Evolutionary conservation across 1,140 invertebrate genomes (phyloP), one percentile per base, ranked within the genome.

Genomic region (Aphelinus atriplicis): DNA sequence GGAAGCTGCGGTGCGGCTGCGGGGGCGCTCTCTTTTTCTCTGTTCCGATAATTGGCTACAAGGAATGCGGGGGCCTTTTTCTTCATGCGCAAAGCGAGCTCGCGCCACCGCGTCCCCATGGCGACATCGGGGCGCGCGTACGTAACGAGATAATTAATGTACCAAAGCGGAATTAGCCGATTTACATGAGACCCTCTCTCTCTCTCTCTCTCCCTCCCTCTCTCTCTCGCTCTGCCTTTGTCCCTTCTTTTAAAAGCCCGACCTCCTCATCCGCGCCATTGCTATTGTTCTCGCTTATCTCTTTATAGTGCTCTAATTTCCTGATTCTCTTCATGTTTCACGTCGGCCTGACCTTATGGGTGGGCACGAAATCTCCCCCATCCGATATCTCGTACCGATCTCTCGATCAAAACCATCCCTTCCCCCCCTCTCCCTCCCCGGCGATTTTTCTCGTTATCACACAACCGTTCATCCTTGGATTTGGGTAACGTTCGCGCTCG

Each of bases 71-170:
- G 53, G 42, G 78, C 79, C 79, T 81, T 83, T 81, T 81, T 78
- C 58, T 76, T 78, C 74, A 73, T 77, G 68, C 78, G 78, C 79
- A 53, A 4, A 53, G 4, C 51, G 51, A 9, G 66, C 78, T 57
- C 77, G 75, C 76, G 73, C 71, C 68, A 56, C 75, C 77, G 73
- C 77, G 80, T 79, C 75, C 67, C 57, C 5, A n/a, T 46, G 57
- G 78, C 78, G 79, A 82, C 78, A 80, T 76, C 75, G 78, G 76
- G 64, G 58, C 78, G 78, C 77, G 76, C 66, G 66, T 78, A 79
- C 76, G 80, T 83, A 84, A 85, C 82, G 84, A 84, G 83, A 85
- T 85, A 85, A 85, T 85, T 85, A 85, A 85, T 85, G 84, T 84
- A 78, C 79, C 78, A 26, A 26, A 26, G 78, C 76, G 81, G 82